Percentiles rank a stretch among this genome's conserved stretches.
These are phyloP conservation scores for Drosophila meridiana DNA, from an alignment of 2,888 invertebrate species.

Conservation along the genomic window DNA sequence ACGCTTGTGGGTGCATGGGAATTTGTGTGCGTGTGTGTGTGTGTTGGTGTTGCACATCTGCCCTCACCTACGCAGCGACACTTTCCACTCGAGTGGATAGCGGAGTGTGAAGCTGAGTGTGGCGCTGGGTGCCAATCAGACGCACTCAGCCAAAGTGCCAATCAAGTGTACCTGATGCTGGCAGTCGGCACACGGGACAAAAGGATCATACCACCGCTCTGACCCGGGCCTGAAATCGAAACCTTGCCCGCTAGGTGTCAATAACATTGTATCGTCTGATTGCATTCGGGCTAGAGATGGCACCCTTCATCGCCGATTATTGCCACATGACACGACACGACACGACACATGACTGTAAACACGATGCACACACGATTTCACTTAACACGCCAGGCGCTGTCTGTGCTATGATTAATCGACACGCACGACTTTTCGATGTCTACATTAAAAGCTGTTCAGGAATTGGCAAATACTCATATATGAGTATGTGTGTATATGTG, in stretches of 20 bases:
- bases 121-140: conserved; percentile 46
- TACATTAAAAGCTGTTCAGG: background rate
- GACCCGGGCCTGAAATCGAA: conserved; percentile 57
- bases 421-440: conserved; percentile 15
- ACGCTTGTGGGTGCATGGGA: conserved; percentile 25
- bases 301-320: conserved; percentile 3
- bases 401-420: conserved; percentile 21
- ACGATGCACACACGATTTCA: conserved; percentile 14
- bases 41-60: conserved; percentile 17
- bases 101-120: conserved; percentile 3
- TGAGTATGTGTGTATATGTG: too few relatives aligned
- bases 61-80: conserved; percentile 44
- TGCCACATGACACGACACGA: conserved; percentile 19
- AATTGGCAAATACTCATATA: background rate
- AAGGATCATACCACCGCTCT: conserved; percentile 36
- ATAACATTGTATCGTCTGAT: conserved; percentile 63
- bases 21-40: conserved; percentile 7
- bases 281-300: conserved; percentile 36
- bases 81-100: conserved; percentile 57
- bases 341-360: conserved; percentile 14
- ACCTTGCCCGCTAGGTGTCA: conserved; percentile 69
- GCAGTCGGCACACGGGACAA: conserved; percentile 45
- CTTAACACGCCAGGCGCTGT: conserved; percentile 12
- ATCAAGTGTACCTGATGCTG: conserved; percentile 50
- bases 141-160: conserved; percentile 72